Evolutionary conservation across 2,797 vertebrate genomes (phyloP).

Genomic region (Pangasius sanitwongsei): DNA sequence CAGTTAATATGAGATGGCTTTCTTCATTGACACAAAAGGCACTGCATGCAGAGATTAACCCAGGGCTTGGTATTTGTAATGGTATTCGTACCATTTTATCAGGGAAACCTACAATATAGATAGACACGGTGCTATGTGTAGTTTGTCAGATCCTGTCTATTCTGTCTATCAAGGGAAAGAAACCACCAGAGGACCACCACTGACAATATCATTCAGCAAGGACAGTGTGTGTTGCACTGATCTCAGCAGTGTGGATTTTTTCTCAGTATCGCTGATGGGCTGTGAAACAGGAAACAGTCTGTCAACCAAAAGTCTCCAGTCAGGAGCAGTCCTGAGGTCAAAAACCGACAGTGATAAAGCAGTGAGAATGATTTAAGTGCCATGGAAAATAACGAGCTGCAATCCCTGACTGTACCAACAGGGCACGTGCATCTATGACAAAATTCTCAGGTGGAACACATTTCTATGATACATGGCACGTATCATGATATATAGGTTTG

Average conservation of each 20-base stretch:
- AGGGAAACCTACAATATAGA: background rate
- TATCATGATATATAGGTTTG: background rate
- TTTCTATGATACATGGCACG: background rate
- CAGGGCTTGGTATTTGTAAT: background rate
- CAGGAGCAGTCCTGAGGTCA: background rate
- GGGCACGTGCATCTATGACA: background rate
- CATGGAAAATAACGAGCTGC: background rate
- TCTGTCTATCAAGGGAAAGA: background rate
- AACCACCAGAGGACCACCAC: too few relatives aligned
- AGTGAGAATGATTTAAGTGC: background rate
- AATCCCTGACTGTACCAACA: background rate
- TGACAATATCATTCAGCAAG: background rate
- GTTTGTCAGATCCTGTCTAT: background rate
- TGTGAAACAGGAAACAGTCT: background rate
- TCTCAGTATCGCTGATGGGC: background rate
- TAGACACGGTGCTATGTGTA: background rate
- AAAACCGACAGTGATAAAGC: background rate
- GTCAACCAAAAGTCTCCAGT: background rate
- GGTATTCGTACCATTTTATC: background rate
- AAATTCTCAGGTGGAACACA: background rate
- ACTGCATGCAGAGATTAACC: background rate
- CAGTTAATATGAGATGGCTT: background rate
- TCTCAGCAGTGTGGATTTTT: constrained; percentile 4
- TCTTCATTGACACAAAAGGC: background rate
- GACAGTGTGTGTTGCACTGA: background rate